These are phyloP conservation scores for Eupristina koningsbergeri DNA, from an alignment of 1,140 invertebrate genomes.

Conservation along the genomic window DNA sequence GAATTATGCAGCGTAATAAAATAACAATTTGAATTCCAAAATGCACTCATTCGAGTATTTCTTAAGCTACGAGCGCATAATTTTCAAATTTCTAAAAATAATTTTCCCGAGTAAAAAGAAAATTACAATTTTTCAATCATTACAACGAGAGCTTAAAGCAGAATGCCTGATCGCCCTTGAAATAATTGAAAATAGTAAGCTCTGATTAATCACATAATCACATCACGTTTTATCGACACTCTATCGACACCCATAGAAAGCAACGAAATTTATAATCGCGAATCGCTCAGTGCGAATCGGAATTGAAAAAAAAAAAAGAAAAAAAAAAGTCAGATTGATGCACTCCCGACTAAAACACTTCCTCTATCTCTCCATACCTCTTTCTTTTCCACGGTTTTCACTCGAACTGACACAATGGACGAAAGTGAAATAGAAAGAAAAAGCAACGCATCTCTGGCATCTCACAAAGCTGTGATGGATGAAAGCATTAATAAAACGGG, in stretches of 20 bases:
- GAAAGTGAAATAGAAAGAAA: background rate
- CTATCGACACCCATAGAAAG: background rate
- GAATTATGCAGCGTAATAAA: background rate
- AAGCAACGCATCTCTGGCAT: background rate
- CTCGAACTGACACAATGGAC: background rate
- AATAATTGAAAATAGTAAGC: slow-evolving; percentile 10
- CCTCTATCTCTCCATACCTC: background rate
- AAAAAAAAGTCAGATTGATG: slow-evolving; percentile 20
- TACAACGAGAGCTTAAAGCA: background rate
- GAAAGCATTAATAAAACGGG: slow-evolving; percentile 33
- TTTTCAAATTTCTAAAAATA: background rate
- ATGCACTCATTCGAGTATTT: background rate
- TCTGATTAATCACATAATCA: background rate
- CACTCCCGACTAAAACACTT: background rate
- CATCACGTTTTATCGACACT: background rate
- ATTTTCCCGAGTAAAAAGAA: background rate
- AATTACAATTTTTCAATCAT: background rate
- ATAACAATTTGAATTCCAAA: background rate
- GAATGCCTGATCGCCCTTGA: background rate
- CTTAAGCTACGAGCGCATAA: background rate
- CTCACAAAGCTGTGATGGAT: slow-evolving; percentile 41
- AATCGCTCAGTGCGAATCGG: background rate
- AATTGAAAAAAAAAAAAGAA: background rate
- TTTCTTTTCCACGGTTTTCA: background rate
- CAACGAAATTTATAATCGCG: background rate